Conservation (phyloP, 2,797 vertebrate genomes). For the Heteromormyrus szaboi region DNA sequence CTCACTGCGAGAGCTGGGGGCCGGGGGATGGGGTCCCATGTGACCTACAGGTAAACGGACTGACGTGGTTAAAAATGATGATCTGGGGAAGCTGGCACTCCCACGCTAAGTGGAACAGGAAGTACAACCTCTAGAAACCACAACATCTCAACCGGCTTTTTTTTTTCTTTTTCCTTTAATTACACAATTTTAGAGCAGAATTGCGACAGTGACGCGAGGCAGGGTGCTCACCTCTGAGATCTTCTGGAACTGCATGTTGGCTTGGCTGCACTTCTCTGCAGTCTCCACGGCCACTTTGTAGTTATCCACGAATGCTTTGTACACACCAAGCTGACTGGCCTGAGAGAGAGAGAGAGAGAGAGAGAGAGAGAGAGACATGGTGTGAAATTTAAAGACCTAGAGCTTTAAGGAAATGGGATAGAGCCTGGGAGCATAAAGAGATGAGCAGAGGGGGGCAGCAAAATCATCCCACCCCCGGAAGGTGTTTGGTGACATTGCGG, state of each 20-base stretch:
- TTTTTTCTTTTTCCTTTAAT: not conserved
- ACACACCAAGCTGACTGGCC: constrained; percentile 92
- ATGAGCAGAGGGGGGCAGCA: not conserved
- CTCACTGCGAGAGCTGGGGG: not conserved
- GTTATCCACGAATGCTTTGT: constrained; percentile 98
- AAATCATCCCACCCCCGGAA: not conserved
- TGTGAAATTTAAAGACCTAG: constrained; percentile 12
- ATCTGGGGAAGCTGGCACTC: not conserved
- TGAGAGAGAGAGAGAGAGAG: constrained; percentile 38
- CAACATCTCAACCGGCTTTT: not conserved
- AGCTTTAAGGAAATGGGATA: not conserved
- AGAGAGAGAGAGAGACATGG: not conserved
- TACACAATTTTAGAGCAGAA: not conserved
- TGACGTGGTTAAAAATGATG: not conserved
- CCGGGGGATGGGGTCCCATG: not conserved
- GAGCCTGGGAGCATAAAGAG: not conserved
- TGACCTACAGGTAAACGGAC: not conserved
- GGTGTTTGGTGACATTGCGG: not conserved
- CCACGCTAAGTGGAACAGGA: not conserved
- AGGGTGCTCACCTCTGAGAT: constrained; percentile 83
- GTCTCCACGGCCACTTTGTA: constrained; percentile 92
- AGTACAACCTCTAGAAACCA: not conserved
- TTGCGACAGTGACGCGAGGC: not conserved
- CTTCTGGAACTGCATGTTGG: constrained; percentile 89
- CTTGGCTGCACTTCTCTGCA: constrained; percentile 89